phyloP scores from a whole-genome alignment of 2,113 vertebrate species.

The Rhabdornis inornatus region DNA sequence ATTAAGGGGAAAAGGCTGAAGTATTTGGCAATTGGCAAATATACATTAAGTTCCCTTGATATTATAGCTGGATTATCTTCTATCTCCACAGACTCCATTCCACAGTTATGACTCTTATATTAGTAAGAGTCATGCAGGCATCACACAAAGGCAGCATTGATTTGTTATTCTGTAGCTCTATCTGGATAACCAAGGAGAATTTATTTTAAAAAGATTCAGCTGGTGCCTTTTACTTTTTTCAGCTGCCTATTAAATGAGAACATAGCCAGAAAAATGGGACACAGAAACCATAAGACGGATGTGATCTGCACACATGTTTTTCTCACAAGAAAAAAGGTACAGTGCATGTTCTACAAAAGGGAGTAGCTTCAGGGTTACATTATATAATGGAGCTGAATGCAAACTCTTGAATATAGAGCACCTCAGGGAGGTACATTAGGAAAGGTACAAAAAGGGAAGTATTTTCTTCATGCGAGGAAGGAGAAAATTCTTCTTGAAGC shows the following conservation, averaged over 20 bases:
- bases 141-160: background rate
- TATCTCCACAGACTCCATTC: background rate
- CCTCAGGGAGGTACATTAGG: background rate
- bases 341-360: background rate
- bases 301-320: background rate
- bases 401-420: background rate
- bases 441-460: background rate
- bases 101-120: background rate
- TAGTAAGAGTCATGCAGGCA: background rate
- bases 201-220: constrained; percentile 31
- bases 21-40: background rate
- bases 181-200: background rate
- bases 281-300: background rate
- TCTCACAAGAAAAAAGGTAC: constrained; percentile 25
- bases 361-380: background rate
- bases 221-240: background rate
- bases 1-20: background rate
- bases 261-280: constrained; percentile 25
- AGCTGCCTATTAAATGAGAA: background rate
- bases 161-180: background rate
- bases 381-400: background rate
- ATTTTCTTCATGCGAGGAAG: background rate
- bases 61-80: background rate
- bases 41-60: background rate
- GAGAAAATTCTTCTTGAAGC: background rate